Conservation (phyloP, 2,113 vertebrate genomes). For the Astur gentilis region DNA sequence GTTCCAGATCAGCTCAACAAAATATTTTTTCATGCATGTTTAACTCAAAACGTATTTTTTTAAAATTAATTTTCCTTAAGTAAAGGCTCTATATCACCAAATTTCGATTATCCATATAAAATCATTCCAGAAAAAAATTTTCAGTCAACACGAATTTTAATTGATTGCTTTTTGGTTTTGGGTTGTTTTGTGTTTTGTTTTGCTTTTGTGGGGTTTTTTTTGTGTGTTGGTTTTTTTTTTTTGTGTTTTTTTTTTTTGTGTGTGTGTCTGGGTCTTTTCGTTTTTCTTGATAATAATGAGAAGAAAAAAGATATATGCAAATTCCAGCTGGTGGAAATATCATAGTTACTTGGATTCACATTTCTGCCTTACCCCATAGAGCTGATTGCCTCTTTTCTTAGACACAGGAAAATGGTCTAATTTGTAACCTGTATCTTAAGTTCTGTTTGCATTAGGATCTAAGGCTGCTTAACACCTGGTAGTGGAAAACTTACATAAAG, state of each 20-base stretch:
- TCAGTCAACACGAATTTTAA: background rate
- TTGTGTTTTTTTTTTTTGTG: background rate
- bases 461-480: background rate
- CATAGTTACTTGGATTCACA: background rate
- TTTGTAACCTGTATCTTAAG: background rate
- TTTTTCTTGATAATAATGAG: background rate
- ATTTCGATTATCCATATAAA: background rate
- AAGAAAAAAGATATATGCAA: background rate
- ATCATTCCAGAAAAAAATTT: background rate
- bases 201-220: no score
- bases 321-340: background rate
- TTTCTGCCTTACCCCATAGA: background rate
- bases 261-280: background rate
- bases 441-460: background rate
- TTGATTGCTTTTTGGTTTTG: background rate
- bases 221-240: no score
- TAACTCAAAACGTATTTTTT: background rate
- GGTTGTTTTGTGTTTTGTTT: no score
- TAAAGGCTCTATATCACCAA: background rate
- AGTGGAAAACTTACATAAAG: background rate
- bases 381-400: background rate
- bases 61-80: background rate
- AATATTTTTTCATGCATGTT: background rate
- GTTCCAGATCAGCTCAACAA: background rate
- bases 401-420: background rate